Percentiles rank a stretch among this genome's conserved stretches.
Conservation (phyloP, 2,797 vertebrate genomes). For the Sebastes kiyomatsui region DNA sequence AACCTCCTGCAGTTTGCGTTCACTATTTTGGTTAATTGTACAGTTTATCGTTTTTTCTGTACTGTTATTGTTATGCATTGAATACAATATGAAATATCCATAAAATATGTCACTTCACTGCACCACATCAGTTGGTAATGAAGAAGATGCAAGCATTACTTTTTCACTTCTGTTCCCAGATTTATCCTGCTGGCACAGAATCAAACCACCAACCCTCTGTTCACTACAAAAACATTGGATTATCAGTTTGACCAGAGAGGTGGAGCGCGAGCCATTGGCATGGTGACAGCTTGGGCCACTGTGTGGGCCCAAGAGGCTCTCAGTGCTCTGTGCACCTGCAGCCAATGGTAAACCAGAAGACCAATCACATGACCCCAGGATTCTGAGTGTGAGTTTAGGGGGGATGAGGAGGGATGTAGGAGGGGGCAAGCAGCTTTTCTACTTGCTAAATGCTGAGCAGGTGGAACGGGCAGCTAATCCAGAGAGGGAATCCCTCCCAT, state of each 20-base stretch:
- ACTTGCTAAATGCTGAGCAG: slow-evolving; percentile 77
- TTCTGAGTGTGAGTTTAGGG: not conserved
- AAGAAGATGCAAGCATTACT: not conserved
- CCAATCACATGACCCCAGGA: slow-evolving; percentile 63
- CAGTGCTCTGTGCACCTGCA: not conserved
- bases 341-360: slow-evolving; percentile 27
- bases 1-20: no score
- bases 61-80: no score
- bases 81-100: no score
- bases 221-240: not conserved
- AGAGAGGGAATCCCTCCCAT: slow-evolving; percentile 47
- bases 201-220: not conserved
- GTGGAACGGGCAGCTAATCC: slow-evolving; percentile 81
- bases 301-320: not conserved
- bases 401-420: not conserved
- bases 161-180: not conserved
- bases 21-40: no score
- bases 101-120: not conserved
- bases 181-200: not conserved
- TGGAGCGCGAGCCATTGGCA: not conserved
- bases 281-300: not conserved
- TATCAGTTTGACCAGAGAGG: not conserved
- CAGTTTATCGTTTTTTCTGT: no score
- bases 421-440: slow-evolving; percentile 75
- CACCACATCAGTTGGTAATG: not conserved